A percentile compares a stretch with the other conserved stretches of the same genome.
phyloP scores from a whole-genome alignment of 1,140 invertebrate genomes.

The Nephotettix cincticeps region DNA sequence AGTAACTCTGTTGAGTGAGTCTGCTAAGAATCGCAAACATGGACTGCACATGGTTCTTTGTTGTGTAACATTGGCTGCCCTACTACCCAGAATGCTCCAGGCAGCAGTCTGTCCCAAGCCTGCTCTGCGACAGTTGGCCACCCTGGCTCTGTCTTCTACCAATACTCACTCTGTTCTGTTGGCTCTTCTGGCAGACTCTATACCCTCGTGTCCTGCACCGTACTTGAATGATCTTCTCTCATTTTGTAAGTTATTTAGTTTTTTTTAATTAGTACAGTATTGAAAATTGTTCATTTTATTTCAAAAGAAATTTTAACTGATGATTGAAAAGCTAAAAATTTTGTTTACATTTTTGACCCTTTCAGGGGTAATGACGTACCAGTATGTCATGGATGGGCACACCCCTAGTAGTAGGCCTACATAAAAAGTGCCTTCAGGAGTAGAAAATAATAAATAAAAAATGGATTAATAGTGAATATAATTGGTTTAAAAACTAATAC shows the following conservation, averaged over 20 bases:
- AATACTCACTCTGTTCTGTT: slow-evolving; percentile 4
- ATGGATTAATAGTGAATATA: too few species aligned
- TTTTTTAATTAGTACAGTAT: too few species aligned
- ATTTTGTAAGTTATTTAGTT: not conserved
- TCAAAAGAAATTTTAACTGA: too few species aligned
- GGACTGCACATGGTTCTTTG: not conserved
- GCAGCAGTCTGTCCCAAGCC: not conserved
- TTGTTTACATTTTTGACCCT: too few species aligned
- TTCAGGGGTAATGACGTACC: too few species aligned
- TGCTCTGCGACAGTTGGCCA: not conserved
- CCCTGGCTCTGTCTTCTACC: not conserved
- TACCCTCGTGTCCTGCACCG: not conserved
- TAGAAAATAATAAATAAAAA: too few species aligned
- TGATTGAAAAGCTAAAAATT: too few species aligned
- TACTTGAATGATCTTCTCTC: not conserved
- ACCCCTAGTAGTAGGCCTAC: too few species aligned
- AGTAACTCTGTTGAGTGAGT: not conserved
- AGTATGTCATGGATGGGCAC: too few species aligned
- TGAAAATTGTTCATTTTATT: too few species aligned
- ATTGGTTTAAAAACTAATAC: too few species aligned
- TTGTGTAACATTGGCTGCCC: not conserved
- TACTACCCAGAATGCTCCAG: not conserved
- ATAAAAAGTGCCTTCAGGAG: too few species aligned
- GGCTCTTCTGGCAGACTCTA: slow-evolving; percentile 1
- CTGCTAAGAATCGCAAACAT: not conserved